phyloP scores from a whole-genome alignment of 1,140 invertebrate species.

The Drosophila bocqueti region DNA sequence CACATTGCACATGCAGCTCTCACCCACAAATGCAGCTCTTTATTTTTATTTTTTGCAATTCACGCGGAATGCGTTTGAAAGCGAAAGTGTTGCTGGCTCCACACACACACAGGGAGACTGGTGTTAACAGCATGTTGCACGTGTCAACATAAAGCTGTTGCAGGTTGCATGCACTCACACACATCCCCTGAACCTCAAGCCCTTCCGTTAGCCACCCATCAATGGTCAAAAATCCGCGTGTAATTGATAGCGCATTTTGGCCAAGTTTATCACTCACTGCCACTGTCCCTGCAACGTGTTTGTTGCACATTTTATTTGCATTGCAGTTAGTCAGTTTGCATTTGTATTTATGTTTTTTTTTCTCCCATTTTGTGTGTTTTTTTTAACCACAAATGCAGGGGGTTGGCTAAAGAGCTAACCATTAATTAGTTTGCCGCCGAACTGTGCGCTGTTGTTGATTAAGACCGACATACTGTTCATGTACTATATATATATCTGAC shows the following conservation, averaged over 20 bases:
- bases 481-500: constrained; percentile 5
- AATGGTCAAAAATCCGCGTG: constrained; percentile 76
- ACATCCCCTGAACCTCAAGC: neutral
- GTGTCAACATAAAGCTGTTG: constrained; percentile 76
- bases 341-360: constrained; percentile 15
- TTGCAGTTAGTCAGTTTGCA: constrained; percentile 67
- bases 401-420: constrained; percentile 25
- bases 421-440: constrained; percentile 66
- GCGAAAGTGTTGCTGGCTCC: constrained; percentile 72
- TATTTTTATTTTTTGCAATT: constrained; percentile 67
- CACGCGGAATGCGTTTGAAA: constrained; percentile 79
- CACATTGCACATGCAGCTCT: constrained; percentile 36
- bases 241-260: constrained; percentile 78
- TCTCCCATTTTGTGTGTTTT: constrained; percentile 10
- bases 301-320: constrained; percentile 71
- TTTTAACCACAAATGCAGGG: constrained; percentile 8
- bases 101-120: constrained; percentile 32
- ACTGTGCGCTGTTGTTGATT: constrained; percentile 57
- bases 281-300: constrained; percentile 23
- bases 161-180: constrained; percentile 50
- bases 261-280: constrained; percentile 64
- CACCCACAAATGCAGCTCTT: constrained; percentile 54
- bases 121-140: constrained; percentile 81
- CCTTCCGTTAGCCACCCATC: constrained; percentile 24
- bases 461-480: constrained; percentile 32